phyloP scores from a whole-genome alignment of 2,888 invertebrate species.

The Macropis europaea region DNA sequence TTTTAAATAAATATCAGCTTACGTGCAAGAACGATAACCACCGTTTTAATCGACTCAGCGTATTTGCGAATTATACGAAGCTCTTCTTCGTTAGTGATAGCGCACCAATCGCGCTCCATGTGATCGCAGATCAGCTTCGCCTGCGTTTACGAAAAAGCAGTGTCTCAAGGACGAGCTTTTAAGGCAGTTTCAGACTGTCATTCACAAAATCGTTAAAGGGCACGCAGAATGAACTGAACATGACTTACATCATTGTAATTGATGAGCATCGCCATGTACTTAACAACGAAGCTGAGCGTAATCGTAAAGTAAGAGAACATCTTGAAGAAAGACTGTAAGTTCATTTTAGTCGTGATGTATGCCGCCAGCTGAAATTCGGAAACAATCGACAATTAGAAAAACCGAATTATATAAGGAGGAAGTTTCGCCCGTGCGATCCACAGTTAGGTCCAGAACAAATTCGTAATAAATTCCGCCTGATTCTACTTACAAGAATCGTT shows the following conservation, averaged over 20 bases:
- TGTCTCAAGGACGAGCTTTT: too few relatives aligned
- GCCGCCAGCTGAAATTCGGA: conserved; percentile 1
- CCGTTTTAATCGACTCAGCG: background rate
- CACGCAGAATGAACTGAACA: too few relatives aligned
- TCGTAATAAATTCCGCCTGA: too few relatives aligned
- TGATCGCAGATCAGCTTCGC: background rate
- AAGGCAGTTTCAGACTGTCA: too few relatives aligned
- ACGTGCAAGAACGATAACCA: background rate
- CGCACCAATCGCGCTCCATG: conserved; percentile 19
- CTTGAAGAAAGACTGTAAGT: background rate
- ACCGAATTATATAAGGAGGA: too few relatives aligned
- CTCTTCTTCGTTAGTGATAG: conserved; percentile 16
- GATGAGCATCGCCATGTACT: conserved; percentile 10
- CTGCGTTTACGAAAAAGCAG: background rate
- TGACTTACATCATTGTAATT: conserved; percentile 19
- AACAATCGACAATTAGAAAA: background rate
- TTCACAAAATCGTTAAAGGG: too few relatives aligned
- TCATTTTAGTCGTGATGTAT: background rate
- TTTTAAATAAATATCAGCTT: background rate
- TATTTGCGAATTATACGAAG: conserved; percentile 20
- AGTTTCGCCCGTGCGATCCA: too few relatives aligned
- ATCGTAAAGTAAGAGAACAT: background rate
- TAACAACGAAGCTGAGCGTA: background rate
- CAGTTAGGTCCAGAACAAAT: too few relatives aligned
- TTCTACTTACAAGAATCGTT: too few relatives aligned